phyloP scores from a whole-genome alignment of 2,113 vertebrate genomes.

The Tretioscincus oriximinensis region DNA sequence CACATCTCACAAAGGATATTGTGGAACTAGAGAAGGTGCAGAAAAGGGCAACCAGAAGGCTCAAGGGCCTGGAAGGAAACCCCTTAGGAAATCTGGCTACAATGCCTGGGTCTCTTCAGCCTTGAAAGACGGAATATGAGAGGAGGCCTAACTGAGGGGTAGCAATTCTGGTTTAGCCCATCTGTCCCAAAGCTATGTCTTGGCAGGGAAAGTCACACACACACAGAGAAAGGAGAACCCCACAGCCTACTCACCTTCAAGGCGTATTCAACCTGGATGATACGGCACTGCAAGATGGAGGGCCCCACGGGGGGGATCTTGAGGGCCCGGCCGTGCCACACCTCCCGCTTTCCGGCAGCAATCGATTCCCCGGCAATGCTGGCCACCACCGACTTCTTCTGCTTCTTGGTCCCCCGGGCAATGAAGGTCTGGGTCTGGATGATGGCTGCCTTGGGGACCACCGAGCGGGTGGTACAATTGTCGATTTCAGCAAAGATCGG shows the following conservation, averaged over 20 bases:
- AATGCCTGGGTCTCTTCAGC: too few relatives aligned
- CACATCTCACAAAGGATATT: too few relatives aligned
- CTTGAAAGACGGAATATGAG: too few relatives aligned
- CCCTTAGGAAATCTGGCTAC: too few relatives aligned
- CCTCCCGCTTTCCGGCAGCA: constrained; percentile 73
- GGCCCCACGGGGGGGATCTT: constrained; percentile 93
- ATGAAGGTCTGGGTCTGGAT: constrained; percentile 95
- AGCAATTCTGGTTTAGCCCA: too few relatives aligned
- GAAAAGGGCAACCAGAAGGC: too few relatives aligned
- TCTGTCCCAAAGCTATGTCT: too few relatives aligned
- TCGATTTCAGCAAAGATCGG: constrained; percentile 93
- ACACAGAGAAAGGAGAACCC: neutral
- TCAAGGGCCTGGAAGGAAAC: too few relatives aligned
- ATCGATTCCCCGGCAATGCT: constrained; percentile 82
- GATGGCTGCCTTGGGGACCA: constrained; percentile 88
- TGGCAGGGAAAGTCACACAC: too few relatives aligned
- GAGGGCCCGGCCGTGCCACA: constrained; percentile 89
- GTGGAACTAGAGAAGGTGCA: too few relatives aligned
- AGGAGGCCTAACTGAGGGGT: too few relatives aligned
- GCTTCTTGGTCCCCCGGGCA: constrained; percentile 88
- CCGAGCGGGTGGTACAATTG: constrained; percentile 83
- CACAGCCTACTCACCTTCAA: constrained; percentile 79
- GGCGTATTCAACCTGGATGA: constrained; percentile 92
- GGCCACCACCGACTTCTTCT: constrained; percentile 88
- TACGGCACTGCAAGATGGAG: constrained; percentile 90